These are phyloP conservation scores for Choreutis nemorana DNA, from an alignment of 2,888 invertebrate species.

Conservation along the genomic window DNA sequence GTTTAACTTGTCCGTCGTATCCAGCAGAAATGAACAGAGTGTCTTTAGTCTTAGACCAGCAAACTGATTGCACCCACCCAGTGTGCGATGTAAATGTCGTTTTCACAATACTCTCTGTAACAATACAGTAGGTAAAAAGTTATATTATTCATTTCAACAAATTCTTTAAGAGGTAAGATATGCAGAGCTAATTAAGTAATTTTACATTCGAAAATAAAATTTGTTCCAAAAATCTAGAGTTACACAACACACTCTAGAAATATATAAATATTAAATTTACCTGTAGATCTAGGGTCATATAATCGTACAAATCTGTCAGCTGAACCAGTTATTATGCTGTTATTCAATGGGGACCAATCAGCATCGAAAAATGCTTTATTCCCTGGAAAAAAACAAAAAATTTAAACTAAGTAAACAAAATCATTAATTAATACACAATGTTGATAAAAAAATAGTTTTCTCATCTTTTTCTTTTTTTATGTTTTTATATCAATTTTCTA, in stretches of 20 bases:
- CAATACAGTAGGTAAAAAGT: not conserved
- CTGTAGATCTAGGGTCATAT: conserved; percentile 90
- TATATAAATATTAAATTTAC: conserved; percentile 37
- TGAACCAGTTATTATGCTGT: conserved; percentile 82
- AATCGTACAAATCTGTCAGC: conserved; percentile 91
- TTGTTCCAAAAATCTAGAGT: no score
- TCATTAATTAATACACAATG: not conserved
- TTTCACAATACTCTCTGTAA: conserved; percentile 88
- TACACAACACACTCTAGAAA: conserved; percentile 2
- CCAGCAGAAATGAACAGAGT: conserved; percentile 91
- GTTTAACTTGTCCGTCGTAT: conserved; percentile 89
- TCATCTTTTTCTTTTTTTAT: no score
- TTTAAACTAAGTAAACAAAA: not conserved
- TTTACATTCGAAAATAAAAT: no score
- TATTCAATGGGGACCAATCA: conserved; percentile 81
- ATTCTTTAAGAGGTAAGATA: no score
- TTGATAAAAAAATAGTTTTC: no score
- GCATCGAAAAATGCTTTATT: conserved; percentile 91
- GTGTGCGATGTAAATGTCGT: conserved; percentile 84
- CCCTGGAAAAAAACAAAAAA: conserved; percentile 43
- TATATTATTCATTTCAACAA: no score
- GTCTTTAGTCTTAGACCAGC: conserved; percentile 86
- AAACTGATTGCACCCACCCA: conserved; percentile 91
- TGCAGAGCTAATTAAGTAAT: no score
- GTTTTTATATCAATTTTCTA: no score